These are phyloP conservation scores for Hipparchia semele DNA, from an alignment of 2,888 invertebrate species.

Conservation along the genomic window DNA sequence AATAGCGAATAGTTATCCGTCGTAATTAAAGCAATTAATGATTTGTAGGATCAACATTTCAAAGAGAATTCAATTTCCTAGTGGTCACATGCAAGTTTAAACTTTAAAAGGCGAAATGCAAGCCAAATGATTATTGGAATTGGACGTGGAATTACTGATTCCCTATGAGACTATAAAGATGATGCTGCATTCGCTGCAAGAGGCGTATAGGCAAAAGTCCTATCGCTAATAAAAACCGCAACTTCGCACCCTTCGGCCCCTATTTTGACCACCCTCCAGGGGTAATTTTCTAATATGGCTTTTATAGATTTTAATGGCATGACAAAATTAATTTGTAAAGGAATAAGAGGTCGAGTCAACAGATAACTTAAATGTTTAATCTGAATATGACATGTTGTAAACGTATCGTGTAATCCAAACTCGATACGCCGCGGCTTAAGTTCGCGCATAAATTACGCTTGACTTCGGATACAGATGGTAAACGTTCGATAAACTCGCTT, in stretches of 20 bases:
- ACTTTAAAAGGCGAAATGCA: not conserved
- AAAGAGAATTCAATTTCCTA: not conserved
- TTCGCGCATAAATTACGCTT: slow-evolving; percentile 21
- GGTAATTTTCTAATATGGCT: too few species aligned
- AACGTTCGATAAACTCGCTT: slow-evolving; percentile 15
- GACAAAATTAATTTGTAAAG: too few species aligned
- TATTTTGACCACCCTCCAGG: too few species aligned
- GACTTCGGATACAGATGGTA: slow-evolving; percentile 18
- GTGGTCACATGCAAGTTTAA: not conserved
- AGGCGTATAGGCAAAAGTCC: too few species aligned
- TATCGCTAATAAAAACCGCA: too few species aligned
- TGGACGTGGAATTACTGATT: too few species aligned
- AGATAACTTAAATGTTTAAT: not conserved
- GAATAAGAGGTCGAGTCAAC: too few species aligned
- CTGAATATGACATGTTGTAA: slow-evolving; percentile 11
- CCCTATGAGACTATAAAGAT: too few species aligned
- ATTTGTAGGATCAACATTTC: not conserved
- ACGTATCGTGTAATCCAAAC: slow-evolving; percentile 11
- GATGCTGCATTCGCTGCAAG: too few species aligned
- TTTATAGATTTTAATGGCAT: too few species aligned
- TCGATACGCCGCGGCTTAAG: slow-evolving; percentile 16
- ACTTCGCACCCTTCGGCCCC: too few species aligned
- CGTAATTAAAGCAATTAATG: not conserved
- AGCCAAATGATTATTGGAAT: too few species aligned
- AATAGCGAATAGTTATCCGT: not conserved